Evolutionary conservation across 2,888 invertebrate genomes (phyloP), one percentile per base, ranked within the genome.

Genomic region (Lithophane semibrunnea): DNA sequence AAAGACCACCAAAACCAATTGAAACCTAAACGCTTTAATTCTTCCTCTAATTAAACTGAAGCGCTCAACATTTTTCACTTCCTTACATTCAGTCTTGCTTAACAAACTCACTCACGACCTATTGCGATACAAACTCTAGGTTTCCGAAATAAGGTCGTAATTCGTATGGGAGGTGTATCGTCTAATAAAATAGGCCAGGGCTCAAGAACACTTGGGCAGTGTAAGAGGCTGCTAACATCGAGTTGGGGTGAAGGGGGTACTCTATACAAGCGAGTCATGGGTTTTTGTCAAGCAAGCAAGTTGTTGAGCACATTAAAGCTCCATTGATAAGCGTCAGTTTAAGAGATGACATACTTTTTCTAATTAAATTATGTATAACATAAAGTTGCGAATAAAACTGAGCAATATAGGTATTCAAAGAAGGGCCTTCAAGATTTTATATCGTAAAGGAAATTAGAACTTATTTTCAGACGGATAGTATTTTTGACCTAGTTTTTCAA

Each of bases 131-230:
- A 68, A 65, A 85, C 91, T 84, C 65, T 88, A 83, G 1, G 0
- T 0, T 8, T 7, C 9, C 0, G 44, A 2, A 24, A 60, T 85
- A 93, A 80, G 88, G 91, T 87, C 66, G 67, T 79, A 54, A 89
- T 81, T 91, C n/a, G 64, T 80, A 82, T 85, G 82, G 21, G 3
- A 21, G 49, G 37, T 9, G 21, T 52, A 64, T 73, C 78, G 86
- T 89, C 89, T 92, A 90, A 89, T 90, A 91, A 94, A 92, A 93
- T 93, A 93, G 94, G 94, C 88, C 94, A 92, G 81, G 83, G 72
- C 85, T 88, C 77, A 76, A 90, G 90, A 82, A 73, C 88, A 75
- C 91, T 91, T 83, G 84, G 80, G 84, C 75, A 79, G 86, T 86
- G 75, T 87, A 86, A 91, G 91, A 86, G 91, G 87, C 83, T 79